Evolutionary conservation across 2,888 invertebrate species (phyloP), one percentile per base, ranked within the genome.

Genomic region (Lochmaea crataegi): DNA sequence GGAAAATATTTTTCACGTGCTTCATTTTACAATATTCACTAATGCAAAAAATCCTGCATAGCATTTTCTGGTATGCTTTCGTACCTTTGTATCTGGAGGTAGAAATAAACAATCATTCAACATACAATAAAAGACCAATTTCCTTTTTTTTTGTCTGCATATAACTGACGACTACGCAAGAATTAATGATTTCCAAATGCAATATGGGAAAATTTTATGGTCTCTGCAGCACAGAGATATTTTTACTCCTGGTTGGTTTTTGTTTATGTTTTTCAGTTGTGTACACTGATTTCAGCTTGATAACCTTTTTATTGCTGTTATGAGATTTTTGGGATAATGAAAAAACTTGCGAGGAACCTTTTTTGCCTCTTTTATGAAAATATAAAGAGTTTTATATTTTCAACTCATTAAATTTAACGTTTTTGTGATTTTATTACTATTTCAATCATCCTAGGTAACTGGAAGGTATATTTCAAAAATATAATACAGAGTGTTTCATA

Each of bases 111-210:
- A 51, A n/a, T 45, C 42, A 16, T 26, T 26, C 66, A 26, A 42
- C 57, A 18, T 10, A 42, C 18, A 67, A 67, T 67, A 67, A 67
- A 67, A 57, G 18, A 41, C 41, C 42, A 42, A 67, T 67, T 67
- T 67, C 66, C 56, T 22, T 67, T 67, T 58, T 56, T 63, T 63
- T 56, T 65, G 41, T 53, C 53, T 56, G 56, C 56, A 41, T 38
- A 65, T 65, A 65, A 41, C 53, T 65, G 65, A 65, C 56, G 65
- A 65, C 65, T 56, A 65, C 65, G 65, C 65, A 65, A 65, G 41
- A 65, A 65, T 67, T 67, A 67, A 67, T 58, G 67, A 58, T 57
- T 58, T 67, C 58, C 18, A 67, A 67, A 67, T 67, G 67, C 42
- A 67, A 67, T 67, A 67, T 57, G 67, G 58, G 58, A 22, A 67